A percentile compares a stretch with the other conserved stretches of the same genome.
Conservation (phyloP, 1,140 invertebrate genomes). For the Zaprionus tsacasi region DNA sequence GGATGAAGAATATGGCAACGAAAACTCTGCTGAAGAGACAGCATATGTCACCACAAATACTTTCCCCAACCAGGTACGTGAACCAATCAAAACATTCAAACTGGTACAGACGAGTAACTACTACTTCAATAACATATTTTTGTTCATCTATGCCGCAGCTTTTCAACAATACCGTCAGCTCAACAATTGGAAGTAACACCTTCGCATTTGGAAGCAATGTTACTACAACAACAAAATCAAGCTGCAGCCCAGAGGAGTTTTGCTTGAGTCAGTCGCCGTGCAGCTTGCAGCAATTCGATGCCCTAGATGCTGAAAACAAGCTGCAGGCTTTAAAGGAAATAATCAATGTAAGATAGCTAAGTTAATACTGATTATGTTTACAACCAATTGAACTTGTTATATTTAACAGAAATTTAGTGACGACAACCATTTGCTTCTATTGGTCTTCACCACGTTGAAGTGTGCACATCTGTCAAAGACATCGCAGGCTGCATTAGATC, state of each 20-base stretch:
- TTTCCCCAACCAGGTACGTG: constrained; percentile 60
- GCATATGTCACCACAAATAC: constrained; percentile 68
- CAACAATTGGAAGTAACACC: constrained; percentile 43
- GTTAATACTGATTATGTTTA: neutral
- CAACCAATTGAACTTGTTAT: neutral
- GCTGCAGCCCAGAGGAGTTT: constrained; percentile 61
- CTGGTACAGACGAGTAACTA: too few relatives aligned
- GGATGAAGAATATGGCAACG: constrained; percentile 51
- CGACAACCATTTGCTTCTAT: constrained; percentile 84
- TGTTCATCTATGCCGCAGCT: constrained; percentile 20
- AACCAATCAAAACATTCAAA: neutral
- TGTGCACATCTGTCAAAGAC: constrained; percentile 86
- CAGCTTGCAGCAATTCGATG: constrained; percentile 66
- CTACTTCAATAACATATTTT: too few relatives aligned
- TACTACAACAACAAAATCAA: constrained; percentile 21
- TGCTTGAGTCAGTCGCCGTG: constrained; percentile 72
- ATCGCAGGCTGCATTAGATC: constrained; percentile 85
- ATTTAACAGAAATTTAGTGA: constrained; percentile 66
- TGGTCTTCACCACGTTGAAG: constrained; percentile 86
- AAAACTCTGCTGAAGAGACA: constrained; percentile 56
- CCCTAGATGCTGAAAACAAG: constrained; percentile 59
- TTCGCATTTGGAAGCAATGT: constrained; percentile 46
- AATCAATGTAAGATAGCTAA: constrained; percentile 63
- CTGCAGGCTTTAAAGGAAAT: constrained; percentile 78
- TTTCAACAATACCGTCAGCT: constrained; percentile 45